Conservation (phyloP, 2,113 vertebrate species). For the Chrysochloris asiatica region DNA sequence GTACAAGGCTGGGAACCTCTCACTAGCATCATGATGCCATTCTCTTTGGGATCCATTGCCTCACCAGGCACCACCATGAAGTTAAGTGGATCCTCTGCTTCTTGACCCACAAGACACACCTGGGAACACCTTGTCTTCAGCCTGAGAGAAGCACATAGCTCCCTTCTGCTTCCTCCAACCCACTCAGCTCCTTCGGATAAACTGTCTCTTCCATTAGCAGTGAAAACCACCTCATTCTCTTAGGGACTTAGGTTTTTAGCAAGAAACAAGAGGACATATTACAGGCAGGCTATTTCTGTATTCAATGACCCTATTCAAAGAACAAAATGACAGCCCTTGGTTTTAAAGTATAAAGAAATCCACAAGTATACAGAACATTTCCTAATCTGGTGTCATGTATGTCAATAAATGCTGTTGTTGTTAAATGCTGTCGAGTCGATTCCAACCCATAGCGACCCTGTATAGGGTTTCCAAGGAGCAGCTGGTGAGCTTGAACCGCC, state of each 20-base stretch:
- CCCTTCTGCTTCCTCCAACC: not conserved
- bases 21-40: not conserved
- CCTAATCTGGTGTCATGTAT: slow-evolving; percentile 27
- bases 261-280: slow-evolving; percentile 18
- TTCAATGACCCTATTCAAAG: slow-evolving; percentile 47
- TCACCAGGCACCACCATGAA: not conserved
- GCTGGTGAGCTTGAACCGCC: too few species aligned
- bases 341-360: slow-evolving; percentile 50
- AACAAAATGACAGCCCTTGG: slow-evolving; percentile 37
- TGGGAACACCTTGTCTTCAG: not conserved
- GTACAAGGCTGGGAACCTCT: not conserved
- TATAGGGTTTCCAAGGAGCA: too few species aligned
- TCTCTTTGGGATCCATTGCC: not conserved
- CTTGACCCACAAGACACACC: not conserved
- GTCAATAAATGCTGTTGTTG: slow-evolving; percentile 59
- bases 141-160: not conserved
- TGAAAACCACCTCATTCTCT: slow-evolving; percentile 18
- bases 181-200: slow-evolving; percentile 2
- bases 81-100: not conserved
- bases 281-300: slow-evolving; percentile 21
- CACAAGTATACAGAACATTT: not conserved
- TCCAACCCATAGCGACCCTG: too few species aligned
- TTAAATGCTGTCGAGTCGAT: too few species aligned
- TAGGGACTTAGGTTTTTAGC: slow-evolving; percentile 6
- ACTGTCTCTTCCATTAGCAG: not conserved